Evolutionary conservation across 1,140 invertebrate genomes (phyloP).

Genomic region (Muscidifurax raptorellus): DNA sequence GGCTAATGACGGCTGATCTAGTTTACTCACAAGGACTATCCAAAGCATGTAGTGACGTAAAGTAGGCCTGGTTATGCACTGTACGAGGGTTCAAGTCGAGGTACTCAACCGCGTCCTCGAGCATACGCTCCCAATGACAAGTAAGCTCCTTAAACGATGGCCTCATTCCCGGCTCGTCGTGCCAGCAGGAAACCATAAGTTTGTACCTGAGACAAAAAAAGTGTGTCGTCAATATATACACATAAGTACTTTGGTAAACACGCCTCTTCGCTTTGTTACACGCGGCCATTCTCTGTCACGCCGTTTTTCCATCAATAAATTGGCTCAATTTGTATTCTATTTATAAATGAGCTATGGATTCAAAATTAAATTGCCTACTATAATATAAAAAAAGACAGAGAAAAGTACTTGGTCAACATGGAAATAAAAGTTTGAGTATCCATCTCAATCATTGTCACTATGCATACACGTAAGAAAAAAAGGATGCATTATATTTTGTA

Average conservation of each 20-base stretch:
- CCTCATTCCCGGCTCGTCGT: slow-evolving; percentile 82
- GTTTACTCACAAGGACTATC: slow-evolving; percentile 65
- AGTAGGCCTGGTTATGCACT: slow-evolving; percentile 80
- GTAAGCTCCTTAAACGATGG: slow-evolving; percentile 85
- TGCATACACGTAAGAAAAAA: too few species aligned
- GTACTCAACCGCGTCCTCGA: slow-evolving; percentile 85
- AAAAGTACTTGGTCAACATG: too few species aligned
- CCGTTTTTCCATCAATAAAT: too few species aligned
- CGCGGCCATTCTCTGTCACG: too few species aligned
- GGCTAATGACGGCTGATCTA: not conserved
- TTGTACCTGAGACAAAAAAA: slow-evolving; percentile 78
- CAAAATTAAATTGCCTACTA: too few species aligned
- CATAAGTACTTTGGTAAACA: not conserved
- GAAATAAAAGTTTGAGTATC: too few species aligned
- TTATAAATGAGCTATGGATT: too few species aligned
- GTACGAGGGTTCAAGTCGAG: slow-evolving; percentile 80
- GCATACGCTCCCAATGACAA: slow-evolving; percentile 80
- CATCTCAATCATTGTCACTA: too few species aligned
- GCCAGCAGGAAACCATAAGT: slow-evolving; percentile 89
- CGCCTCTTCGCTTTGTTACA: too few species aligned
- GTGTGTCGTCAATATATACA: not conserved
- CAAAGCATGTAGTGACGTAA: slow-evolving; percentile 66
- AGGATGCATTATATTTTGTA: too few species aligned
- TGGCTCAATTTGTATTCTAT: too few species aligned
- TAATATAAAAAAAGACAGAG: too few species aligned